Conservation (phyloP, 2,113 vertebrate species). For the Hippocampus barbouri region DNA sequence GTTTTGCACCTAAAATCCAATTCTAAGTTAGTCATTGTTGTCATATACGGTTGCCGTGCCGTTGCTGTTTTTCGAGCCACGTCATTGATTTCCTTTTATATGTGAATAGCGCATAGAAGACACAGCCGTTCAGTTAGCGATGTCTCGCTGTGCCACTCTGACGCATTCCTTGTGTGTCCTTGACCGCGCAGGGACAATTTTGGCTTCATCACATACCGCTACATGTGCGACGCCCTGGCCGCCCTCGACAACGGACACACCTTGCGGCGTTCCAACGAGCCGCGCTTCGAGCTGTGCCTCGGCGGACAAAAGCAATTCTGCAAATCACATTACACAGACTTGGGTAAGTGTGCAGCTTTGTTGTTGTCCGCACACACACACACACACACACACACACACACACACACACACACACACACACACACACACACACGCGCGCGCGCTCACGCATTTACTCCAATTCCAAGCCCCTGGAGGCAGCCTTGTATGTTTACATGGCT, state of each 20-base stretch:
- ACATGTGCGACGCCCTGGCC: conserved; percentile 96
- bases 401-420: too few relatives aligned
- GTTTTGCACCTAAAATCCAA: too few relatives aligned
- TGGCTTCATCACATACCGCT: conserved; percentile 99
- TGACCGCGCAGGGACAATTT: conserved; percentile 86
- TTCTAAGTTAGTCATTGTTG: too few relatives aligned
- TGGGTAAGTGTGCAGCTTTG: conserved; percentile 80
- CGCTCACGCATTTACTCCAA: conserved; percentile 12
- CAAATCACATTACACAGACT: conserved; percentile 98
- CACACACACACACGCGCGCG: too few relatives aligned
- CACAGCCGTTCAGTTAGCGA: conserved; percentile 34
- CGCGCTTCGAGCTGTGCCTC: conserved; percentile 95
- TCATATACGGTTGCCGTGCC: too few relatives aligned
- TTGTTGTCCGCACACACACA: conserved; percentile 21
- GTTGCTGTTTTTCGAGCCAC: conserved; percentile 31
- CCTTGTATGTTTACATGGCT: conserved; percentile 24
- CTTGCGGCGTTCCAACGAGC: conserved; percentile 87
- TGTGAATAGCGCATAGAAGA: conserved; percentile 51
- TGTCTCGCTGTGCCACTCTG: conserved; percentile 28
- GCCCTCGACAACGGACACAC: conserved; percentile 98
- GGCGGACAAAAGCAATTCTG: conserved; percentile 93
- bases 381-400: too few relatives aligned
- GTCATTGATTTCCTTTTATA: conserved; percentile 65
- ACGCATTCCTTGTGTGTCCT: conserved; percentile 62
- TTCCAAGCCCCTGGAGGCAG: conserved; percentile 25